phyloP scores from a whole-genome alignment of 2,113 vertebrate species.

The Elaphurus davidianus region DNA sequence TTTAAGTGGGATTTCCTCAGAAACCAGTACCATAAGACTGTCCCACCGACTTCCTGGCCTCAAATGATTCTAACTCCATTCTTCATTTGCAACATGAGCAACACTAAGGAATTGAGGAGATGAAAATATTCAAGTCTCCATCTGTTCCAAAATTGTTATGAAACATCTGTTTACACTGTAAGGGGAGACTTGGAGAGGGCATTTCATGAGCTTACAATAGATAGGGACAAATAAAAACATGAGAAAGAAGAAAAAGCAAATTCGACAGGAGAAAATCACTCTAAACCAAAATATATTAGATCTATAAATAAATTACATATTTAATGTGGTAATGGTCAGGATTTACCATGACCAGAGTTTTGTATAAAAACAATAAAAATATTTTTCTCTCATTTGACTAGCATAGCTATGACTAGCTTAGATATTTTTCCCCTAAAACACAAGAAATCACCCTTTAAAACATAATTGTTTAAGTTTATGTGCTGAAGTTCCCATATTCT shows the following conservation, averaged over 20 bases:
- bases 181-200: background rate
- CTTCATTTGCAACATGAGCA: background rate
- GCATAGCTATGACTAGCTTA: background rate
- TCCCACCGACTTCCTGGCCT: background rate
- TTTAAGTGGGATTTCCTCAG: background rate
- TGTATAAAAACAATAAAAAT: background rate
- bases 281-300: background rate
- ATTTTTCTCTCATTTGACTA: background rate
- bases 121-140: background rate
- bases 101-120: background rate
- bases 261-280: background rate
- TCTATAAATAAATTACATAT: background rate
- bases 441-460: conserved; percentile 20
- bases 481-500: background rate
- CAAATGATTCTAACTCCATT: background rate
- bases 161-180: conserved; percentile 19
- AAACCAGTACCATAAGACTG: background rate
- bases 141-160: conserved; percentile 7
- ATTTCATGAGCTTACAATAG: background rate
- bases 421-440: background rate
- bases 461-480: background rate
- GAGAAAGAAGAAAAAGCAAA: background rate
- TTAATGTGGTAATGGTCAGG: background rate
- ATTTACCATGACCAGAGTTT: background rate
- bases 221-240: background rate